These are phyloP conservation scores for Dasyurus viverrinus DNA, from an alignment of 2,113 vertebrate genomes.

Conservation along the genomic window DNA sequence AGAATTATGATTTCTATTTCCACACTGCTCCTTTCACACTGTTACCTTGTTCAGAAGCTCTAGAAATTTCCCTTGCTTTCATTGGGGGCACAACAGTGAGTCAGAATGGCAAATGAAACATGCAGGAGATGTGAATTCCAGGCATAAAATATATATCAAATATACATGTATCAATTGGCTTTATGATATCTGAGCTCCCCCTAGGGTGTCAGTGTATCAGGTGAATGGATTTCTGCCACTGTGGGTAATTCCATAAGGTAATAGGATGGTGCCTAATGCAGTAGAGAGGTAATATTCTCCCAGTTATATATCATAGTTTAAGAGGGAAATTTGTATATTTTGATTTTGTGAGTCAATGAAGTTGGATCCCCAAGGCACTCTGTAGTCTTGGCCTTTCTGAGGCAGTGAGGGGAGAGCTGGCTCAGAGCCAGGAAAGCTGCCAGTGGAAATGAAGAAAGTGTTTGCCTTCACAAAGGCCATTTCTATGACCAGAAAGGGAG, in stretches of 20 bases:
- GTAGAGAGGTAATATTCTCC: constrained; percentile 77
- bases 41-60: constrained; percentile 59
- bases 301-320: constrained; percentile 79
- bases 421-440: constrained; percentile 58
- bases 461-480: constrained; percentile 22
- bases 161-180: constrained; percentile 80
- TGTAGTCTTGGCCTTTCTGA: constrained; percentile 54
- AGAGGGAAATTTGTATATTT: constrained; percentile 81
- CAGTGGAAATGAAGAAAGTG: constrained; percentile 30
- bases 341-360: constrained; percentile 81
- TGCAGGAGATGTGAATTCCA: constrained; percentile 80
- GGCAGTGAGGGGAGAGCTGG: constrained; percentile 49
- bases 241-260: constrained; percentile 80
- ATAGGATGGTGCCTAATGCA: constrained; percentile 76
- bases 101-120: constrained; percentile 81
- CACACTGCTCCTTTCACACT: constrained; percentile 43
- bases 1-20: constrained; percentile 74
- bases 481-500: constrained; percentile 1
- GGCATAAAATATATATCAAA: constrained; percentile 81
- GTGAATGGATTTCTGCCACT: constrained; percentile 81
- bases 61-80: constrained; percentile 69
- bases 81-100: constrained; percentile 70
- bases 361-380: constrained; percentile 73
- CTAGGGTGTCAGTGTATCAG: constrained; percentile 79
- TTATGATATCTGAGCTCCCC: constrained; percentile 79